Base-by-base conservation (phyloP, 2,888 invertebrate genomes). In the Rhaphigaster nebulosa region DNA sequence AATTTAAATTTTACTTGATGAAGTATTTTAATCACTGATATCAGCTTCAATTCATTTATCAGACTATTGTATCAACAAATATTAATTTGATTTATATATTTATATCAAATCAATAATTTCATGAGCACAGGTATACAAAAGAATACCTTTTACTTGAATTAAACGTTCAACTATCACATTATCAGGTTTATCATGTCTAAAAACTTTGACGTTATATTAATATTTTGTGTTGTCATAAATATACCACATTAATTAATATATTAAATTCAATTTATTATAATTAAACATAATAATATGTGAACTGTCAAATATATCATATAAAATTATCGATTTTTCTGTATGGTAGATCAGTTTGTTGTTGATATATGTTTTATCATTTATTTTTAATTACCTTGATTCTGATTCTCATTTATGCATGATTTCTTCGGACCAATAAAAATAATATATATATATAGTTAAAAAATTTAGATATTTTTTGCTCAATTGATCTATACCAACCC, bases 1-100 rank as follows among this genome's bases (percentile, higher is more conserved):
- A 29, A 65, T 65, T 34, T 5, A 34, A 65, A 34, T 29, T 38
- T 76, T 38, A 38, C 34, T 6, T 76, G 8, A 38, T 38, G 18
- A 76, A 76, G n/a, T n/a, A 15, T 34, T 76, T 38, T 34, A 76
- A 76, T 76, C 70, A 76, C 8, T 76, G 70, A 76, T 38, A 76
- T 76, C 70, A 38, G 20, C 38, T 38, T 34, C 3, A 38, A 38
- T 38, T 13, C 5, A 29, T 29, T 13, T n/a, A 65, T 65, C 18
- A 65, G 1, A 65, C 38, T 76, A 34, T 23, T 76, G 6, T n/a
- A n/a, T n/a, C n/a, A n/a, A n/a, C n/a, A n/a, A n/a, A n/a, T n/a
- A n/a, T n/a, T n/a, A n/a, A n/a, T n/a, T n/a, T n/a, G n/a, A n/a
- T n/a, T n/a, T n/a, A n/a, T n/a, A n/a, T n/a, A n/a, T n/a, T n/a